Percentiles rank a stretch among this genome's conserved stretches.
phyloP scores from a whole-genome alignment of 2,888 invertebrate genomes.

The Ornithoptera alexandrae region DNA sequence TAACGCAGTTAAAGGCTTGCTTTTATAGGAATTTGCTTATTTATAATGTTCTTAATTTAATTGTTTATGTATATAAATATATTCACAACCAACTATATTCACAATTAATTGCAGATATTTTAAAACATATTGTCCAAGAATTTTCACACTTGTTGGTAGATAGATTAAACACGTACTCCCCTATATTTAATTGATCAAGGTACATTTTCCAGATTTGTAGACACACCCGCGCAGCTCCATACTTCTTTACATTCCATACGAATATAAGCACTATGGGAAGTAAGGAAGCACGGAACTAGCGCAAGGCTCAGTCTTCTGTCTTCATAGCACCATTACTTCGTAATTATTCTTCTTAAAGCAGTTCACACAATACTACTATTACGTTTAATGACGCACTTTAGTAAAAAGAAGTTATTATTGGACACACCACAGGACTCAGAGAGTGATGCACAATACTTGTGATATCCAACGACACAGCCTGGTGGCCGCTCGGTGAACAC shows the following conservation, averaged over 20 bases:
- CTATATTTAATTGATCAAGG: slow-evolving; percentile 48
- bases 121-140: not conserved
- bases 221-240: slow-evolving; percentile 83
- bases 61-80: not conserved
- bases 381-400: slow-evolving; percentile 45
- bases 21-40: too few relatives aligned
- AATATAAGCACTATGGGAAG: slow-evolving; percentile 92
- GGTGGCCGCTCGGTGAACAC: slow-evolving; percentile 72
- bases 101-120: too few relatives aligned
- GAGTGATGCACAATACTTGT: slow-evolving; percentile 47
- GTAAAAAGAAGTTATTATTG: slow-evolving; percentile 41
- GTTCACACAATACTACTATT: slow-evolving; percentile 19
- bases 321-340: slow-evolving; percentile 37
- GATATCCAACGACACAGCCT: slow-evolving; percentile 72
- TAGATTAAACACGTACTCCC: slow-evolving; percentile 24
- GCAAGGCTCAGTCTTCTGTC: slow-evolving; percentile 74
- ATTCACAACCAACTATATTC: not conserved
- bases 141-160: slow-evolving; percentile 32
- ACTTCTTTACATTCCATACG: slow-evolving; percentile 99
- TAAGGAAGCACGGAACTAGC: slow-evolving; percentile 97
- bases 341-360: slow-evolving; percentile 7
- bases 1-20: slow-evolving; percentile 18
- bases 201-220: slow-evolving; percentile 53
- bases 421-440: slow-evolving; percentile 34
- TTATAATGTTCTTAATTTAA: too few relatives aligned